phyloP scores from a whole-genome alignment of 1,140 invertebrate species.

The Nasonia vitripennis region DNA sequence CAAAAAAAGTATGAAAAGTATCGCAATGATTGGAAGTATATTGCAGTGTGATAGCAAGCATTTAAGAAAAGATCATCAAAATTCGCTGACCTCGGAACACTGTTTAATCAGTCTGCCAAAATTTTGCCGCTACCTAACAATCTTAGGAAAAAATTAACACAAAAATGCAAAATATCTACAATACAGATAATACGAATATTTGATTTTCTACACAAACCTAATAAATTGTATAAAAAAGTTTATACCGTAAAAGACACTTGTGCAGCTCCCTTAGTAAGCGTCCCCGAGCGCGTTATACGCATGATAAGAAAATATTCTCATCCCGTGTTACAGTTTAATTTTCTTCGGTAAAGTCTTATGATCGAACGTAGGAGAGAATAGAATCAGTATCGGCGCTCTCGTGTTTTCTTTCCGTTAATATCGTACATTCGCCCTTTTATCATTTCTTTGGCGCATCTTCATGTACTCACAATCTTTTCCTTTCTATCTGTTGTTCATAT shows the following conservation, averaged over 20 bases:
- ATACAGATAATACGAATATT: slow-evolving; percentile 1
- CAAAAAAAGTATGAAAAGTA: slow-evolving; percentile 25
- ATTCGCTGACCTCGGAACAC: slow-evolving; percentile 11
- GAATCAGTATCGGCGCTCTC: slow-evolving; percentile 2
- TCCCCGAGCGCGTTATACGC: background rate
- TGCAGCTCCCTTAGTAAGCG: slow-evolving; percentile 16
- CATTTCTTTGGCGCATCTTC: slow-evolving; percentile 38
- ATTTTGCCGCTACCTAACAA: background rate
- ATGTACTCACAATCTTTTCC: background rate
- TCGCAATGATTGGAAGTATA: slow-evolving; percentile 31
- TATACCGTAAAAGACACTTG: slow-evolving; percentile 36
- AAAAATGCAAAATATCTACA: slow-evolving; percentile 35
- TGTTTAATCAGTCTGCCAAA: slow-evolving; percentile 38
- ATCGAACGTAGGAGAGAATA: slow-evolving; percentile 11
- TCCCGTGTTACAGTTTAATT: background rate
- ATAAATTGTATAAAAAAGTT: slow-evolving; percentile 25
- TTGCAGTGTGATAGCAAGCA: slow-evolving; percentile 17
- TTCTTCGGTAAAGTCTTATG: background rate
- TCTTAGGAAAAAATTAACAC: slow-evolving; percentile 5
- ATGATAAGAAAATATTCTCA: background rate
- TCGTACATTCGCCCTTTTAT: slow-evolving; percentile 17
- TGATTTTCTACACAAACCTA: background rate
- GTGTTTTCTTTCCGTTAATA: background rate
- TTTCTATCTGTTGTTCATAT: background rate
- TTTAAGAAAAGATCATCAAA: slow-evolving; percentile 10